Evolutionary conservation across 1,140 invertebrate species (phyloP), one percentile per base, ranked within the genome.

Genomic region (Pogonomyrmex californicus): DNA sequence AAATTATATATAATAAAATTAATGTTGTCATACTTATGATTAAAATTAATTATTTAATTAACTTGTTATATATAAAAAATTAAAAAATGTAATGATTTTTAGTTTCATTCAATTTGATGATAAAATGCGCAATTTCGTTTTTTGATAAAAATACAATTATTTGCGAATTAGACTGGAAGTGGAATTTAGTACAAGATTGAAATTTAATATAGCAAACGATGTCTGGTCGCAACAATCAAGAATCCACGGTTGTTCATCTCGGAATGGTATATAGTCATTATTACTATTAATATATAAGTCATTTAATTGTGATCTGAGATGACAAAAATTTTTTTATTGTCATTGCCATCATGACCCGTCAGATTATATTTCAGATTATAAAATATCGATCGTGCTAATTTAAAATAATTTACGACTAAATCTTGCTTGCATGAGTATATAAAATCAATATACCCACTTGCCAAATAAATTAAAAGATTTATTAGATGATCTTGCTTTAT

Each of bases 211-310:
- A 38, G n/a, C 65, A 33, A 75, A 38, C 30, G 14, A 66, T 58
- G 68, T 30, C 38, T 54, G 41, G 10, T 2, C 38, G 4, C 14
- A n/a, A 47, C 51, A 65, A 85, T 87, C 58, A 65, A 51, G 33
- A 38, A 2, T 47, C 9, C 12, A 17, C 33, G 10, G 30, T 88
- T 88, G 14, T 9, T 36, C 17, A 70, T 73, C 54, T 77, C 56
- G 10, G 30, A 86, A 76, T 47, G 47, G 68, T 36, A 66, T 47
- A 47, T 36, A 14, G 33, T 81, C 86, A 77, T 90, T 88, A 88
- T 90, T 90, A 76, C 70, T 77, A 87, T 91, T 58, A 79, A 92
- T 89, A 86, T 63, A 30, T 47, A 47, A 33, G 9, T 6, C 14
- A 49, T 68, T 44, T 30, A 54, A 60, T 54, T 23, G 23, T 47